Evolutionary conservation across 2,113 vertebrate genomes (phyloP), one percentile per base, ranked within the genome.

Genomic region (Pygoscelis antarcticus): DNA sequence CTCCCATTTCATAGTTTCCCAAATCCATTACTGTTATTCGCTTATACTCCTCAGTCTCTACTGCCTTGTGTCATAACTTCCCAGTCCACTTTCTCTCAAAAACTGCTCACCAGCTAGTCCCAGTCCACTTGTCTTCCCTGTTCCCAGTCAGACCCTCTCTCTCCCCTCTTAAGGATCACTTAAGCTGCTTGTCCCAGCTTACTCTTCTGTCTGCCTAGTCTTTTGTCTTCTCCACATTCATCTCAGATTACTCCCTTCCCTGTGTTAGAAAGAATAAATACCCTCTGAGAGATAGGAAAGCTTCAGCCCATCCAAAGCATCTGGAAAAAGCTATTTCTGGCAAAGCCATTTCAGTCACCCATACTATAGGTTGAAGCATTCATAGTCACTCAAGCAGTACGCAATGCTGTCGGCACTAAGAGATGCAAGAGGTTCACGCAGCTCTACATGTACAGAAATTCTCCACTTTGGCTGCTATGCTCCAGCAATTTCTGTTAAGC

Each of bases 141-240:
- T 54, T 79, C 21, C 64, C 69, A 71, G n/a, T 3, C 36, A 49
- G 36, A 91, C 7, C 26, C 19, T 38, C 69, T 61, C 75, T 49
- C 49, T 23, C 22, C 4, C 5, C 0, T 0, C 16, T 60, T 26
- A 42, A 55, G 30, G 34, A 72, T 69, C 30, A 40, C 32, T 47
- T 27, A 46, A 46, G 38, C 27, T 69, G 16, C 30, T 51, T 44
- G 16, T 19, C 49, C 52, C 68, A 80, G 42, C 19, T 30, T 27
- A 27, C 61, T 88, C 36, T 21, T 75, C 4, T 0, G 2, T 30
- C 15, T 66, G 47, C 27, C 47, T 61, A 5, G 21, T n/a, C 46
- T 62, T 83, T 32, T 44, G 21, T 36, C 66, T 79, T 76, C 49
- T 62, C n/a, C 15, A 36, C 30, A 7, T 29, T 55, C 12, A n/a